Conservation (phyloP, 2,797 vertebrate species). For the Macropus fuliginosus region DNA sequence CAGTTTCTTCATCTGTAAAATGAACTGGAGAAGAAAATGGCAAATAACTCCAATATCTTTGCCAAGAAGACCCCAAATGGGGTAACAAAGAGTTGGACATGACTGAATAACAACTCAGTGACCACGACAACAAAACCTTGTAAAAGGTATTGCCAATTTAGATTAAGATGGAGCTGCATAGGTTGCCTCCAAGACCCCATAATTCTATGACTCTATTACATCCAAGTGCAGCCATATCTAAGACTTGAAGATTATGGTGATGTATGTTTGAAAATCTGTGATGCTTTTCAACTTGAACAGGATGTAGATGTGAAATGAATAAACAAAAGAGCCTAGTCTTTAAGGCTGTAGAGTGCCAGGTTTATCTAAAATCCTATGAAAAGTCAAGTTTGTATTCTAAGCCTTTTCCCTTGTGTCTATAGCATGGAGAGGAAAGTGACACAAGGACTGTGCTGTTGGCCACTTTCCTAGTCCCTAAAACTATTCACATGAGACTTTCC, state of each 20-base stretch:
- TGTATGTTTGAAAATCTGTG: background rate
- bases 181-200: background rate
- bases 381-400: background rate
- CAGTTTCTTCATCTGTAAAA: background rate
- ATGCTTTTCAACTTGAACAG: background rate
- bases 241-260: background rate
- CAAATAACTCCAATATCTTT: background rate
- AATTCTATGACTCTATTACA: background rate
- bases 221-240: background rate
- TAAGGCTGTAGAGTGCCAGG: conserved; percentile 3
- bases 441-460: background rate
- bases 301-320: background rate
- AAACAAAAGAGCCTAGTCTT: background rate
- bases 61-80: background rate
- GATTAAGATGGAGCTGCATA: background rate
- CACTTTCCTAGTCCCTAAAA: background rate
- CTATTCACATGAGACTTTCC: background rate
- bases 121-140: background rate
- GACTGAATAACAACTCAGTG: background rate
- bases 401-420: background rate
- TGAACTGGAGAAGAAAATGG: background rate
- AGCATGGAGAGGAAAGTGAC: background rate
- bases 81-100: background rate
- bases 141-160: background rate
- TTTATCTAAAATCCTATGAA: background rate